These are phyloP conservation scores for Callipepla squamata DNA, from an alignment of 2,113 vertebrate species.

Conservation along the genomic window DNA sequence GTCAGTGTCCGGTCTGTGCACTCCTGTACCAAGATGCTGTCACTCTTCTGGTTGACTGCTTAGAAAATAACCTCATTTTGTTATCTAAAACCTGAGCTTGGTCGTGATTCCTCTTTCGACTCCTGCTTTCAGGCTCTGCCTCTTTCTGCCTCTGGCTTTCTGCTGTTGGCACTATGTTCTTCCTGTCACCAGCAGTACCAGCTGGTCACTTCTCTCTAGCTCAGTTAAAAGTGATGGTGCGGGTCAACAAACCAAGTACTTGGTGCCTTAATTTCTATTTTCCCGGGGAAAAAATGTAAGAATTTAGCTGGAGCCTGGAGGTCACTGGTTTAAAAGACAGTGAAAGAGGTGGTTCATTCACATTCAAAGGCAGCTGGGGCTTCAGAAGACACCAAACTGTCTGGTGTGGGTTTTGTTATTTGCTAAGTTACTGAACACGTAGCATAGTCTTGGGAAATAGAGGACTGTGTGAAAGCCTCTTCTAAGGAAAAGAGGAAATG, in stretches of 20 bases:
- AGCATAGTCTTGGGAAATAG: neutral
- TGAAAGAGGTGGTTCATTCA: neutral
- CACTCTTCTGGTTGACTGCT: conserved; percentile 37
- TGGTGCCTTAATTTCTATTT: neutral
- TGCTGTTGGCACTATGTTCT: neutral
- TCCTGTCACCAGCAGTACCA: neutral
- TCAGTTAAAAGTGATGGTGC: neutral
- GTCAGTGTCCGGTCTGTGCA: conserved; percentile 7
- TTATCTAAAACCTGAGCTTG: conserved; percentile 56
- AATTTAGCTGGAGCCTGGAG: neutral
- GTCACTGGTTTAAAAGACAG: neutral
- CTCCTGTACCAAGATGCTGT: conserved; percentile 53
- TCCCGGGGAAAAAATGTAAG: neutral
- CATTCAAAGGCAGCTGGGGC: neutral
- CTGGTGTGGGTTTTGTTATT: neutral
- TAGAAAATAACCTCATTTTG: conserved; percentile 45
- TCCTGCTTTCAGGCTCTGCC: conserved; percentile 36
- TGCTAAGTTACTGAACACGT: neutral
- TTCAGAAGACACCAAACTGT: neutral
- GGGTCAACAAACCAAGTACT: neutral
- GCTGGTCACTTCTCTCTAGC: neutral
- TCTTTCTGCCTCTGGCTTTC: neutral
- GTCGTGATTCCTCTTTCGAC: neutral
- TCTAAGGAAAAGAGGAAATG: neutral
- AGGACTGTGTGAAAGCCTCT: neutral